Evolutionary conservation across 2,113 vertebrate species (phyloP).

Genomic region (Hippoglossus stenolepis): DNA sequence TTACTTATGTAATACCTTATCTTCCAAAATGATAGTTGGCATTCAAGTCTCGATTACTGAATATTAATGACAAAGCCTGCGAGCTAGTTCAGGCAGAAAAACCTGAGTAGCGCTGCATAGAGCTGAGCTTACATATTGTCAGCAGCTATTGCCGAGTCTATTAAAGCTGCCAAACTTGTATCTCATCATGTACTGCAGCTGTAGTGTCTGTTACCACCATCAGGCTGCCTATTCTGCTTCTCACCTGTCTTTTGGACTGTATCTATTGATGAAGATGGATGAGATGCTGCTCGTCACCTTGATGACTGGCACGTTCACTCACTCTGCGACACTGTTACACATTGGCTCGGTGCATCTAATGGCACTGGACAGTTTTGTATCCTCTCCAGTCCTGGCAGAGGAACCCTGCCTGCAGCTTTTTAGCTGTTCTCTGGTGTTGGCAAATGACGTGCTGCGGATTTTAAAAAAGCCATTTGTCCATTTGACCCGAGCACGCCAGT

Average conservation of each 20-base stretch:
- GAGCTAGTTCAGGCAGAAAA: conserved; percentile 20
- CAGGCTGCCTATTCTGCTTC: neutral
- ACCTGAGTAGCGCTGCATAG: conserved; percentile 4
- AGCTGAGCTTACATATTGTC: conserved; percentile 5
- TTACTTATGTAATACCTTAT: neutral
- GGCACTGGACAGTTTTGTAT: neutral
- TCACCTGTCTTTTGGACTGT: neutral
- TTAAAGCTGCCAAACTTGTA: conserved; percentile 6
- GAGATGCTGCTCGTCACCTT: conserved; percentile 21
- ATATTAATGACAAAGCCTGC: conserved; percentile 35
- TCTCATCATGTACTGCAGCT: conserved; percentile 5
- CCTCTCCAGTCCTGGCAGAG: neutral
- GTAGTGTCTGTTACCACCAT: neutral
- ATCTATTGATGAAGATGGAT: neutral
- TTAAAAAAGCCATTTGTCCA: neutral
- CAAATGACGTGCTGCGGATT: conserved; percentile 3
- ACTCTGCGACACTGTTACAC: neutral
- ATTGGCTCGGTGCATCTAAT: neutral
- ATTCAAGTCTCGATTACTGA: conserved; percentile 26
- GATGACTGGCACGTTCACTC: conserved; percentile 17
- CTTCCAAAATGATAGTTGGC: conserved; percentile 14
- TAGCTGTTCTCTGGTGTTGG: neutral
- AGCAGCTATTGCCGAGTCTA: neutral
- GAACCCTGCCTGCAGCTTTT: conserved; percentile 2
- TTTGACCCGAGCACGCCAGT: conserved; percentile 29